phyloP scores from a whole-genome alignment of 2,113 vertebrate genomes.

The Lynx canadensis region DNA sequence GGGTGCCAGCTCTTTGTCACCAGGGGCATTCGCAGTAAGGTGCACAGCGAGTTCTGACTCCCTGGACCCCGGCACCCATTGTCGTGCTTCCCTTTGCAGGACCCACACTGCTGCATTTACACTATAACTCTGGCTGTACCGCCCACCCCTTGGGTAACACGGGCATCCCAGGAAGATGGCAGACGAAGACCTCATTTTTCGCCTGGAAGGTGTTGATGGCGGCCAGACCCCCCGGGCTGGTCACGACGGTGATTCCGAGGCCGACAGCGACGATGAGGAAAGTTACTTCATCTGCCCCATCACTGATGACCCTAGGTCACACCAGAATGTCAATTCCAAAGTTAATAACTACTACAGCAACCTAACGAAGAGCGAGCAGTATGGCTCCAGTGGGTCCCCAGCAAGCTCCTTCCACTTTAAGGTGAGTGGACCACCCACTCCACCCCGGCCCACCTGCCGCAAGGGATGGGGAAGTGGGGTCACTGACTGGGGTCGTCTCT shows the following conservation, averaged over 20 bases:
- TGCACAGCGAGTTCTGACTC: fast-evolving
- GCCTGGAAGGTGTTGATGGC: constrained; percentile 93
- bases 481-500: background rate
- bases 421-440: constrained; percentile 83
- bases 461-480: background rate
- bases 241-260: constrained; percentile 80
- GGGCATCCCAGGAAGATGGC: constrained; percentile 85
- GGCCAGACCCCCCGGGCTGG: constrained; percentile 23
- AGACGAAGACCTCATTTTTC: constrained; percentile 97
- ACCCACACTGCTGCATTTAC: background rate
- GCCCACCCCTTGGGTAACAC: constrained; percentile 29
- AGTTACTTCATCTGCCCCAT: constrained; percentile 92
- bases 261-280: constrained; percentile 91
- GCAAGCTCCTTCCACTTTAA: constrained; percentile 89
- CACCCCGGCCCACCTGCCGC: fast-evolving
- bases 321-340: constrained; percentile 80
- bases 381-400: constrained; percentile 88
- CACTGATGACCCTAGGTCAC: constrained; percentile 89
- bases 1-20: fast-evolving
- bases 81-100: constrained; percentile 42
- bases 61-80: background rate
- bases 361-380: constrained; percentile 82
- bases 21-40: background rate
- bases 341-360: constrained; percentile 86
- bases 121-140: constrained; percentile 74